phyloP scores from a whole-genome alignment of 2,113 vertebrate genomes.

The Myiopsitta monachus region DNA sequence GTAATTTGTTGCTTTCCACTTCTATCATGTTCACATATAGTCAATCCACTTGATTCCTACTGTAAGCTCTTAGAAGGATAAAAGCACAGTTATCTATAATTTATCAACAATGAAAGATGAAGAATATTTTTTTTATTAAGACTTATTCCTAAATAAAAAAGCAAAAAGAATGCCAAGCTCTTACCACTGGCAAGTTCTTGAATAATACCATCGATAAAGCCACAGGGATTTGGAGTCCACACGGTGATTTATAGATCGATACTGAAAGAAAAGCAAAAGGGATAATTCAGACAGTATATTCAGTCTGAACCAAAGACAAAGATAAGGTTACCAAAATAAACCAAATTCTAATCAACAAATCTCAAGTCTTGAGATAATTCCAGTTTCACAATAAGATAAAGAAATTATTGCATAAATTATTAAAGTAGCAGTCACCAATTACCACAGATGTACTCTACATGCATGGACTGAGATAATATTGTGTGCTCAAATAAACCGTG shows the following conservation, averaged over 20 bases:
- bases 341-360: not conserved
- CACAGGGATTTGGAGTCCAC: constrained; percentile 83
- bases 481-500: not conserved
- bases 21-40: not conserved
- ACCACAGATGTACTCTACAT: not conserved
- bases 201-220: constrained; percentile 94
- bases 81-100: not conserved
- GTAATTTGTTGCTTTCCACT: not conserved
- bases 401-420: not conserved
- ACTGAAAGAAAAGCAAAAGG: constrained; percentile 72
- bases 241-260: constrained; percentile 94
- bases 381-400: not conserved
- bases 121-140: not conserved
- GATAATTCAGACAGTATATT: not conserved
- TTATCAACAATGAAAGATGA: not conserved
- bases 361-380: not conserved
- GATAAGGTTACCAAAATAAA: not conserved
- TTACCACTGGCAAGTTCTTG: constrained; percentile 87
- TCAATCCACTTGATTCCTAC: not conserved
- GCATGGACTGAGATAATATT: not conserved
- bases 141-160: not conserved
- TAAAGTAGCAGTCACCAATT: not conserved
- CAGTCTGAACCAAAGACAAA: not conserved
- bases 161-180: not conserved
- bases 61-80: not conserved